phyloP scores from a whole-genome alignment of 2,888 invertebrate genomes.

The Lithosia quadra region DNA sequence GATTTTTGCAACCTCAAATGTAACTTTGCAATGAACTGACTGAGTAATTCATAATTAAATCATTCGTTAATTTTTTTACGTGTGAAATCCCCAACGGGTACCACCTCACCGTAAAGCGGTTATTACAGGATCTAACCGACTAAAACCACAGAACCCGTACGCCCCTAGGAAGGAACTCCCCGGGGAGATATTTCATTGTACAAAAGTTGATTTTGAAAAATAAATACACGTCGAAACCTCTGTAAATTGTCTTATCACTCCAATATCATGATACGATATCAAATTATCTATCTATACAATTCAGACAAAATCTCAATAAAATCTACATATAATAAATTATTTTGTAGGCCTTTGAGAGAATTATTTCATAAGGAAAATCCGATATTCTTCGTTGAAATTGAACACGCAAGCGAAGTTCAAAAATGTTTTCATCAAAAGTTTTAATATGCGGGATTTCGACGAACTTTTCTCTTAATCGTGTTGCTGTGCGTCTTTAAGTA shows the following conservation, averaged over 20 bases:
- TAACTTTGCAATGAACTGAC: too few species aligned
- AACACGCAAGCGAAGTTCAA: constrained; percentile 10
- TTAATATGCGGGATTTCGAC: neutral
- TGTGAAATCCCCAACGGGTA: too few species aligned
- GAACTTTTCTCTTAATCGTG: neutral
- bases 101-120: too few species aligned
- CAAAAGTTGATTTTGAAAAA: too few species aligned
- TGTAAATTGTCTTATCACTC: neutral
- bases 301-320: neutral
- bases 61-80: too few species aligned
- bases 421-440: constrained; percentile 15
- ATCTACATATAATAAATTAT: constrained; percentile 9
- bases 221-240: too few species aligned
- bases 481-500: neutral
- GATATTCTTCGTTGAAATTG: constrained; percentile 13
- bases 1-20: too few species aligned
- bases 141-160: too few species aligned
- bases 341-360: constrained; percentile 9
- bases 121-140: too few species aligned
- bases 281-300: constrained; percentile 5
- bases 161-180: too few species aligned
- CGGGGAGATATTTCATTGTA: too few species aligned
- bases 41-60: too few species aligned
- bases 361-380: constrained; percentile 16
- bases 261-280: neutral